Base-by-base conservation (phyloP, 2,797 vertebrate species). In the Periophthalmus magnuspinnatus region DNA sequence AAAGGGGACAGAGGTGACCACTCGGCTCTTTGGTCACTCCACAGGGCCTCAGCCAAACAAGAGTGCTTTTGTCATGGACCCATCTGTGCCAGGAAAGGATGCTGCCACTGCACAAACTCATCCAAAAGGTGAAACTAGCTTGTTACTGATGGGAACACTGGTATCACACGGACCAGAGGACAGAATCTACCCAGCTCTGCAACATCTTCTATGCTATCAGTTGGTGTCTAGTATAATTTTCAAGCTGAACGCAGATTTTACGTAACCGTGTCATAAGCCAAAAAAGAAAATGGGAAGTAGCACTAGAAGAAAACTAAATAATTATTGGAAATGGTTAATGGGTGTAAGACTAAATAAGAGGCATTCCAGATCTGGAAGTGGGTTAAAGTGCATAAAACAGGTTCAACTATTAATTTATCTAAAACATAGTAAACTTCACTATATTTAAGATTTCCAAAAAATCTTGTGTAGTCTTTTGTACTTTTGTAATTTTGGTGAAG, bases 1-100 rank as follows among this genome's bases (percentile, higher is more conserved):
- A 94, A 94, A 92, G 88, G 88, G 81, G 90, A 93, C 74, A 76
- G 89, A 92, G 89, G 92, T 92, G 91, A 91, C 90, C 79, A 90
- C 82, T 89, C 86, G 71, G 75, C 79, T 77, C 85, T 84, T 84
- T 58, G 58, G 80, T 81, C 85, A 5, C 61, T 71, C 68, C 57
- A 67, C 62, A 65, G 72, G 79, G 88, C 76, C 84, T 84, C 81
- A 82, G 38, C 75, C 87, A 78, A 68, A 91, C 89, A 93, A 91
- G 90, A 75, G 81, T 77, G 62, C 83, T 88, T 93, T 92, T 90
- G 84, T 92, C 86, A 86, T 84, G 80, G 70, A 72, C 67, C 82
- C 75, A 78, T 86, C 70, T 85, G 78, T 80, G 81, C 56, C 68
- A 62, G 41, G 71, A 80, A 77, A 79, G 74, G 82, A 82, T 76